Percentiles rank a stretch among this genome's conserved stretches.
Evolutionary conservation across 2,113 vertebrate genomes (phyloP).

Genomic region (Saccopteryx leptura): DNA sequence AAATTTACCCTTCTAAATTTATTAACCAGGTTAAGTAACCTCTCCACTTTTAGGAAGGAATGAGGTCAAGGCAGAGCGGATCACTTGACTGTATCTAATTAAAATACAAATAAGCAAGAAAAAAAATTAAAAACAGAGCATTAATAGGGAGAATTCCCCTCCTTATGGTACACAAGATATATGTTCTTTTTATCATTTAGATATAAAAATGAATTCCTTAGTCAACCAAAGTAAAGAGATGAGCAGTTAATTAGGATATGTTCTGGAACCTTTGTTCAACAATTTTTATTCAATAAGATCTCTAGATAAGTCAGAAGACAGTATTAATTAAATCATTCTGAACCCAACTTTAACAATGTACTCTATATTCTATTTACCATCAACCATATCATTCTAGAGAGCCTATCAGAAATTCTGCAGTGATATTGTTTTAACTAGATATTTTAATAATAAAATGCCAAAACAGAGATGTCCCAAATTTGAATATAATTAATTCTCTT

Average conservation of each 20-base stretch:
- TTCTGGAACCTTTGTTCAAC: not conserved
- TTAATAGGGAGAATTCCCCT: rapidly evolving
- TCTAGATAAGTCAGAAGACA: slow-evolving; percentile 2
- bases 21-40: not conserved
- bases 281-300: not conserved
- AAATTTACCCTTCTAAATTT: not conserved
- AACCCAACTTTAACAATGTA: not conserved
- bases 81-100: not conserved
- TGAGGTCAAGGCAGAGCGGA: not conserved
- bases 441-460: slow-evolving; percentile 19
- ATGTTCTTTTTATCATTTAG: not conserved
- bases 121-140: not conserved
- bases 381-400: not conserved
- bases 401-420: not conserved
- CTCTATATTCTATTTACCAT: not conserved
- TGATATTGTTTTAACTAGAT: slow-evolving; percentile 37
- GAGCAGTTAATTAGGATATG: not conserved
- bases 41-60: not conserved
- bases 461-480: not conserved
- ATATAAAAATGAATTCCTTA: not conserved
- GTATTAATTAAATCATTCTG: slow-evolving; percentile 33
- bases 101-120: not conserved
- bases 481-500: not conserved
- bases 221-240: not conserved
- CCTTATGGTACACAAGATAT: not conserved